Percentiles rank a stretch among this genome's conserved stretches.
phyloP scores from a whole-genome alignment of 2,797 vertebrate species.

The Acanthis flammea region DNA sequence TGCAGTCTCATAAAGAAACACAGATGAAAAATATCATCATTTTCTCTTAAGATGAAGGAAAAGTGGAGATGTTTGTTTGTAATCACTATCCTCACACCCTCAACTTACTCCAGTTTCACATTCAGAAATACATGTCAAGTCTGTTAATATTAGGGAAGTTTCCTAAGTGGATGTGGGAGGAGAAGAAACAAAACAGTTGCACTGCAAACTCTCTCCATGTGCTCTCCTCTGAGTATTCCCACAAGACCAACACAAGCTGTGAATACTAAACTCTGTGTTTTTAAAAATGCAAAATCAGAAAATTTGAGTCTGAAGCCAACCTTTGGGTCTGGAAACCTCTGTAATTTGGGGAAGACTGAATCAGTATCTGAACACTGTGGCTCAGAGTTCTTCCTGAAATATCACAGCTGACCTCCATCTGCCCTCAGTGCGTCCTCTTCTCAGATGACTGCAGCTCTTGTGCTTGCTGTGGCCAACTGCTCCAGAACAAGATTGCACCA shows the following conservation, averaged over 20 bases:
- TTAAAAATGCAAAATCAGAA: neutral
- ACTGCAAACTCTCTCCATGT: neutral
- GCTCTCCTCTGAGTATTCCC: neutral
- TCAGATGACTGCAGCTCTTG: neutral
- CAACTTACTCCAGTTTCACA: neutral
- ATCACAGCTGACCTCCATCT: neutral
- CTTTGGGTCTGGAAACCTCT: neutral
- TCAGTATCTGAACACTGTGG: neutral
- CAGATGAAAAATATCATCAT: neutral
- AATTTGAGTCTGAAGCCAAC: neutral
- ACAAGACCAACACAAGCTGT: neutral
- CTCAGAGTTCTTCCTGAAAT: constrained; percentile 29
- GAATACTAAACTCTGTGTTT: neutral
- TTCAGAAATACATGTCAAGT: neutral
- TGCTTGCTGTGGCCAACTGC: neutral
- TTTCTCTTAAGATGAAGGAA: neutral
- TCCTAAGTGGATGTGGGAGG: neutral
- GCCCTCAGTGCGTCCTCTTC: neutral
- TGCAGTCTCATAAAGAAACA: neutral
- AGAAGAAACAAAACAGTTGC: neutral
- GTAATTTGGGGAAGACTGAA: constrained; percentile 6
- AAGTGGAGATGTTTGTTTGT: neutral
- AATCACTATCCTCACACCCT: neutral
- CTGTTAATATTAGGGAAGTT: neutral
- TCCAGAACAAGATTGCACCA: neutral